Evolutionary conservation across 2,113 vertebrate genomes (phyloP).

Genomic region (Epinephelus cyanopodus): DNA sequence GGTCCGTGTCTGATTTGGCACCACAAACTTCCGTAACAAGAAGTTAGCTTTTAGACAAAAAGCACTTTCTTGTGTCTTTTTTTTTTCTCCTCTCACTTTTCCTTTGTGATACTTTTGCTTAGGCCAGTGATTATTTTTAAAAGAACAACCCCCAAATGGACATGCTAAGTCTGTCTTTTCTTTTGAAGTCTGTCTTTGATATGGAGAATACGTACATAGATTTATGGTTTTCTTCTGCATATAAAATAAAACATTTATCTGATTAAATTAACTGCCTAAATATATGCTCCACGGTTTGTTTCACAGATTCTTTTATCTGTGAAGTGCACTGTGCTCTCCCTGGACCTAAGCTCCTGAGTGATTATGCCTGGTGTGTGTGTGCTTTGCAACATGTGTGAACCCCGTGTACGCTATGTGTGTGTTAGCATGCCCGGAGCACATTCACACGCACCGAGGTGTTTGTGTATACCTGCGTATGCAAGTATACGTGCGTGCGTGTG

Average conservation of each 20-base stretch:
- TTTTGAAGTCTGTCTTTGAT: conserved; percentile 82
- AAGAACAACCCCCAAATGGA: conserved; percentile 74
- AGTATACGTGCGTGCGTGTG: background rate
- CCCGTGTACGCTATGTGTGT: background rate
- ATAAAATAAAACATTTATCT: conserved; percentile 68
- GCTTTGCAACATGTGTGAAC: conserved; percentile 21
- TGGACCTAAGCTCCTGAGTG: conserved; percentile 70
- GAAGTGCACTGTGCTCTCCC: conserved; percentile 50
- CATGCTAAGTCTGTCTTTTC: conserved; percentile 50
- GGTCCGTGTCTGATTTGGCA: background rate
- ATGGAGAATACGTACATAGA: conserved; percentile 72
- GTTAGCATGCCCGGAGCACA: background rate
- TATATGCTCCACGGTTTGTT: conserved; percentile 69
- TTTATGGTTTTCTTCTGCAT: conserved; percentile 54
- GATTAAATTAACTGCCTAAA: conserved; percentile 80
- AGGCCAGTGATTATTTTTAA: conserved; percentile 65
- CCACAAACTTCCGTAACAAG: conserved; percentile 10
- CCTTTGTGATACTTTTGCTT: conserved; percentile 59
- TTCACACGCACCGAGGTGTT: background rate
- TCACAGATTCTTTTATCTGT: conserved; percentile 73
- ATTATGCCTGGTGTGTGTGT: conserved; percentile 49
- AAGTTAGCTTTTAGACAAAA: conserved; percentile 27
- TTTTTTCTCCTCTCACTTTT: background rate
- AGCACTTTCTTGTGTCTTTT: conserved; percentile 28
- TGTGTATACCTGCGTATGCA: conserved; percentile 20